phyloP scores from a whole-genome alignment of 2,113 vertebrate species.

The Calonectris borealis region DNA sequence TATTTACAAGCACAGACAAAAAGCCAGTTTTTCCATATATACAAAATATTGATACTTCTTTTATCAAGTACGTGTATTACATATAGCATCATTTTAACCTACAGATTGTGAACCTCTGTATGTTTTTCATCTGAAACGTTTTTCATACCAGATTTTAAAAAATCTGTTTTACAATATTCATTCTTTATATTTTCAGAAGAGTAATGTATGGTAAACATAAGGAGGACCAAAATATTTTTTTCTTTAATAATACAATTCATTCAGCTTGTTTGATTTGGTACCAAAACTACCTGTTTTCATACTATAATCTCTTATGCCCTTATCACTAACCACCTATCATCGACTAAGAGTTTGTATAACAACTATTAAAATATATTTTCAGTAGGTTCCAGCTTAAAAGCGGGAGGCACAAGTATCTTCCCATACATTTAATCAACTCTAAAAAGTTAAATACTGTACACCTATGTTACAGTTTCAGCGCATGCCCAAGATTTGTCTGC shows the following conservation, averaged over 20 bases:
- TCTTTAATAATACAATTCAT: not conserved
- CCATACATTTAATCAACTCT: not conserved
- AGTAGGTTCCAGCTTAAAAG: not conserved
- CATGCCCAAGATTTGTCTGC: constrained; percentile 87
- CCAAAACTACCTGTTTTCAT: not conserved
- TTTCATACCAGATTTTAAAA: not conserved
- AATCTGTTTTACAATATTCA: not conserved
- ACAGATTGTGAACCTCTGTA: not conserved
- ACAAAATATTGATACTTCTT: not conserved
- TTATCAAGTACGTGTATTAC: not conserved
- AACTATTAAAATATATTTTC: not conserved
- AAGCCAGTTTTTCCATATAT: not conserved
- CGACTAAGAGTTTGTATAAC: not conserved
- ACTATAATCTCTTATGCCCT: not conserved
- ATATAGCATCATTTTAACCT: not conserved
- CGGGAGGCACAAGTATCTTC: not conserved
- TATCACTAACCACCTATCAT: not conserved
- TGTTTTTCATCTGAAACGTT: not conserved
- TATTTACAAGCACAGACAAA: not conserved
- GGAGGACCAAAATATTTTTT: not conserved
- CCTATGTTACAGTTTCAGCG: constrained; percentile 66
- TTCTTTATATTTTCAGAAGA: not conserved
- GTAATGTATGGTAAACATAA: not conserved
- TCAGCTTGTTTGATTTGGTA: not conserved
- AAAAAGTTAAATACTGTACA: not conserved